Evolutionary conservation across 2,113 vertebrate genomes (phyloP), one percentile per base, ranked within the genome.

Genomic region (Nothobranchius furzeri): DNA sequence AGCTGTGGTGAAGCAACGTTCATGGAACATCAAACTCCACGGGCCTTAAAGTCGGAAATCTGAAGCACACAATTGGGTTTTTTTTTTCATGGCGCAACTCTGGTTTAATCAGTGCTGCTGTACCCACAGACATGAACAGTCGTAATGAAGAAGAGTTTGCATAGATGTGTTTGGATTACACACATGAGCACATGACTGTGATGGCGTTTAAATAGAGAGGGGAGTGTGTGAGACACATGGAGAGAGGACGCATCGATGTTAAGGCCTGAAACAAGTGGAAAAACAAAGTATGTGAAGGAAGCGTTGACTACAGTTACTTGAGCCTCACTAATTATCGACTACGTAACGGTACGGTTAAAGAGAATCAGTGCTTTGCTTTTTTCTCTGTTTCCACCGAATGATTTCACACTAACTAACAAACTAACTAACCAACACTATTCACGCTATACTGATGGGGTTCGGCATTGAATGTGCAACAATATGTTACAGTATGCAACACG

Each of bases 101-200:
- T 45, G 9, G 54, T 57, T 12, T 25, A 40, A 36, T 68, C 66
- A 66, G 64, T 48, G 67, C 69, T 64, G 47, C 73, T 4, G 54
- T 55, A 49, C 1, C 60, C 47, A 64, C 63, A 0, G 36, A 10
- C 45, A 24, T 37, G 64, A 76, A 76, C 68, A 60, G 67, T 60
- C 61, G 49, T 3, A 62, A 60, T 66, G 65, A 47, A 80, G 72
- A 64, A 57, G 54, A 43, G 64, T 78, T 89, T 93, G 91, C 91
- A 93, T 92, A 93, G 91, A 90, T 66, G 72, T 66, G 74, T 76
- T 78, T 60, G 60, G 48, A 63, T 86, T 55, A 35, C 61, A 78
- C 58, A 54, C 68, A 58, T 68, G 24, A 54, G 52, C 55, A 63
- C 46, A 79, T 60, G 64, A 48, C 68, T 66, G 40, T 20, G 35